These are phyloP conservation scores for Pseudomyrmex dendroicus DNA, from an alignment of 1,140 invertebrate species.

Conservation along the genomic window DNA sequence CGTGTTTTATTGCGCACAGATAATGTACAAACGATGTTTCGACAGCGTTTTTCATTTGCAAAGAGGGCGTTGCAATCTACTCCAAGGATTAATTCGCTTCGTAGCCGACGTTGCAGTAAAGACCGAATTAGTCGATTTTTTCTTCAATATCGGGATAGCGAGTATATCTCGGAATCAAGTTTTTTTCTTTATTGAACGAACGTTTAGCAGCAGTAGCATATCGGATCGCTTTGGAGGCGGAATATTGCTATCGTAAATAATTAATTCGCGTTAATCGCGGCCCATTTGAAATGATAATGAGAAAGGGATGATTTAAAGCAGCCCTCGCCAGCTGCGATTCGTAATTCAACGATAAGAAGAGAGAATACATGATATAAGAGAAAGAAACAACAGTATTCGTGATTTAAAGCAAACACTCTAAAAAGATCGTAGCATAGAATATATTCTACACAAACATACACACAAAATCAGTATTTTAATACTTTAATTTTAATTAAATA, in stretches of 20 bases:
- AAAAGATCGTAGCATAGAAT: conserved; percentile 7
- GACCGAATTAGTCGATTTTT: conserved; percentile 47
- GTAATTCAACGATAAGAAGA: conserved; percentile 32
- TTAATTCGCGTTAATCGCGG: conserved; percentile 77
- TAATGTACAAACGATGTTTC: not conserved
- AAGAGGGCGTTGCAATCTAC: conserved; percentile 46
- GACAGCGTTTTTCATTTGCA: conserved; percentile 42
- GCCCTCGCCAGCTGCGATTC: conserved; percentile 43
- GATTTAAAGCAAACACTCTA: not conserved
- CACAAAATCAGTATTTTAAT: no score
- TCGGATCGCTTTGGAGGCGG: conserved; percentile 39
- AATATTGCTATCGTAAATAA: conserved; percentile 73
- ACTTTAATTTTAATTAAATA: no score
- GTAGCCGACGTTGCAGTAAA: not conserved
- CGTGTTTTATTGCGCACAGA: no score
- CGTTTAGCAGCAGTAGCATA: conserved; percentile 50
- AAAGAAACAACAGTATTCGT: not conserved
- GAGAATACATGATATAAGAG: conserved; percentile 9
- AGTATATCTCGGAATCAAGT: conserved; percentile 20
- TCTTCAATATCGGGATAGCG: conserved; percentile 23
- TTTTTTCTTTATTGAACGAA: conserved; percentile 56
- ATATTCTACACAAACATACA: no score
- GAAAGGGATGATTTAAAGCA: conserved; percentile 67
- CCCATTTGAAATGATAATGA: conserved; percentile 76
- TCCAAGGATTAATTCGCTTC: conserved; percentile 54